Base-by-base conservation (phyloP, 2,797 vertebrate species). In the Poeciliopsis infans region DNA sequence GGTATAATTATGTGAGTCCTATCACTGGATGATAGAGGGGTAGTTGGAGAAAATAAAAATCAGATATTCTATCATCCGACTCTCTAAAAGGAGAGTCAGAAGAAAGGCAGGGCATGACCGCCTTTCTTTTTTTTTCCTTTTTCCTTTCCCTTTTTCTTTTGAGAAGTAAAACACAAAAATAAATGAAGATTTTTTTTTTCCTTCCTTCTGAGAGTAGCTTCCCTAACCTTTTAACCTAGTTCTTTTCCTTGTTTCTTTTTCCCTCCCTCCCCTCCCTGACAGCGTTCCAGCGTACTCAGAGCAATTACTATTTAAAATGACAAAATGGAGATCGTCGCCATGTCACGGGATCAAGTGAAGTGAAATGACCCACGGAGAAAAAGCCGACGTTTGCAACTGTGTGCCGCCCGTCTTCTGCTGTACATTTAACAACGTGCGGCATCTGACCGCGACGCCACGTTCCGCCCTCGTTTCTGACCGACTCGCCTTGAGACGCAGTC, bases 291-390 rank as follows among this genome's bases (percentile, higher is more conserved):
- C 85, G 83, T 76, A 84, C 89, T 89, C 83, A 33, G 89, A 84
- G 81, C 89, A 92, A 93, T 94, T 92, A 93, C 87, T 83, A 86
- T 91, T 92, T 91, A 82, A 92, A 92, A 93, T 91, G 91, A 92
- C 91, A 92, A 90, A 94, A 89, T 87, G 90, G 88, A 90, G 92
- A 95, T 92, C 91, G 93, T 92, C 83, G 66, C 79, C 78, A 39
- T 92, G 90, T 92, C 85, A 88, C 85, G 71, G 85, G 90, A 93
- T 94, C 93, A 91, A 93, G 88, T 84, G 92, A 93, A 90, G 89
- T 79, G 83, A 93, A 95, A 94, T 93, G 91, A 87, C 66, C 91
- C 88, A 13, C 92, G 89, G 2, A 23, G 91, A 93, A 94, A 92
- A 86, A 68, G 84, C 87, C 61, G 43, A 79, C 82, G 79, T 83